Evolutionary conservation across 2,797 vertebrate genomes (phyloP), one percentile per base, ranked within the genome.

Genomic region (Sebastolobus alascanus): DNA sequence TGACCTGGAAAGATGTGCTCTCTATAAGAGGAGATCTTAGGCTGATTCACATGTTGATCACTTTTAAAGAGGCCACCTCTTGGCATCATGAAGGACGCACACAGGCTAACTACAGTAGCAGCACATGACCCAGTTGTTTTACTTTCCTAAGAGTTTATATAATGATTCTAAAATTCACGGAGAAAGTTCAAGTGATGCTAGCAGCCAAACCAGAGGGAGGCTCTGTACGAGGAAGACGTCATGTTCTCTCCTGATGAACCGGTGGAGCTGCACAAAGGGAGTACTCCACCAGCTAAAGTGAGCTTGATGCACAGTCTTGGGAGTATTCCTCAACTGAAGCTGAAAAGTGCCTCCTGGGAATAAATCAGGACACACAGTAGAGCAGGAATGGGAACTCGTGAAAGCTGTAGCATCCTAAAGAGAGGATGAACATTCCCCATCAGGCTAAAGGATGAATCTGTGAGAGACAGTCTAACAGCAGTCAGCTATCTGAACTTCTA

Each of bases 241-340:
- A 65, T 74, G 66, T 70, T 67, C 27, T 64, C 12, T 73, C 54
- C 18, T 71, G 76, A 79, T 71, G 59, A 67, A 55, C 55, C 67
- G 43, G 37, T 52, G 20, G 61, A 56, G 46, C 60, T 71, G 61
- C 66, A 55, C 55, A 68, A 9, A 74, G 67, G 27, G 18, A 72
- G 27, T 29, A 35, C 35, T 54, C 13, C 25, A 35, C 33, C 31
- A 29, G 56, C 37, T 68, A 29, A 69, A 81, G 54, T 56, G 60
- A 70, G 13, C 55, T 69, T 81, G 60, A 74, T 71, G 64, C 37
- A 75, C 46, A 71, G 50, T 59, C 54, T 61, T 52, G 9, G 68
- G 73, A 65, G 16, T 22, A 73, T 80, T 67, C n/a, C 25, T 50
- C 43, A 66, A 12, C 56, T 55, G n/a, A 77, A 76, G 33, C 50